phyloP scores from a whole-genome alignment of 2,797 vertebrate genomes.

The Myotis planiceps region DNA sequence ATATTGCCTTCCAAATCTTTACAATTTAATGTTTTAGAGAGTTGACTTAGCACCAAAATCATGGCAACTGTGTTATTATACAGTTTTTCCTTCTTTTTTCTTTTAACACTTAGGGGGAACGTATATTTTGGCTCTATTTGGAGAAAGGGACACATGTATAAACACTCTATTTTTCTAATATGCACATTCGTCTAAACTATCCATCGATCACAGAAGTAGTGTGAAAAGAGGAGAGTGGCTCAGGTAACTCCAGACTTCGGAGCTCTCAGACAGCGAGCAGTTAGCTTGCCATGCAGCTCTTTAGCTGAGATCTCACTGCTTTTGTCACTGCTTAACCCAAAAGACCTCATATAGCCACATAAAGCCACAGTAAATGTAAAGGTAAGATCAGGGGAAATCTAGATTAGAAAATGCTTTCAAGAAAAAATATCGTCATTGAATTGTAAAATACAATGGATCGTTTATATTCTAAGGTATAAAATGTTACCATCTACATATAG shows the following conservation, averaged over 20 bases:
- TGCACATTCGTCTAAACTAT: not conserved
- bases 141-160: not conserved
- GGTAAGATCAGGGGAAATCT: not conserved
- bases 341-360: not conserved
- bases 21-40: not conserved
- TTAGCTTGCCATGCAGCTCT: not conserved
- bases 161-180: not conserved
- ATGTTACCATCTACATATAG: not conserved
- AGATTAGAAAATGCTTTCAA: not conserved
- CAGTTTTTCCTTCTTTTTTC: not conserved
- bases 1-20: conserved; percentile 18
- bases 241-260: not conserved
- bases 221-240: not conserved
- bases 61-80: not conserved
- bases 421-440: not conserved
- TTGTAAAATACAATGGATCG: not conserved
- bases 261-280: not conserved
- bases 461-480: not conserved
- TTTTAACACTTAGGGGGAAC: not conserved
- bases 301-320: not conserved
- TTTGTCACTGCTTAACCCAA: not conserved
- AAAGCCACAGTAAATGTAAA: not conserved
- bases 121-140: not conserved
- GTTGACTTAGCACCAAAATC: not conserved
- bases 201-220: not conserved